Conservation (phyloP, 2,113 vertebrate species). For the Brachionichthys hirsutus region DNA sequence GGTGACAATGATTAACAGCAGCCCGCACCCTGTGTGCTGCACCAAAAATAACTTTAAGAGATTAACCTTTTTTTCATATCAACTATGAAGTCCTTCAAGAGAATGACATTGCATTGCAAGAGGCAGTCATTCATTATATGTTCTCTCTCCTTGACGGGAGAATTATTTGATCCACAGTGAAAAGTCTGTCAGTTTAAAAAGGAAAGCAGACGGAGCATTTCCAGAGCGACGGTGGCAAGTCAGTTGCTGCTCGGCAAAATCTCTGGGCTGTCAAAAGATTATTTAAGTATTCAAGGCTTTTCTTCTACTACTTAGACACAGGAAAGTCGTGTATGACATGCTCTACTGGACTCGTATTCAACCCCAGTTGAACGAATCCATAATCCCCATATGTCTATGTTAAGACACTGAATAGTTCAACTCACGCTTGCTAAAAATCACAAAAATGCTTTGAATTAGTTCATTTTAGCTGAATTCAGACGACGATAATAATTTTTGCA, state of each 20-base stretch:
- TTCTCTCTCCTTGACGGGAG: slow-evolving; percentile 14
- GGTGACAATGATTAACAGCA: background rate
- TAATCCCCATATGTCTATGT: slow-evolving; percentile 43
- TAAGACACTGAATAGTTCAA: slow-evolving; percentile 12
- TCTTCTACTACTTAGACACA: slow-evolving; percentile 21
- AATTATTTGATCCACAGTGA: slow-evolving; percentile 34
- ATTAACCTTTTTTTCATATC: slow-evolving; percentile 10
- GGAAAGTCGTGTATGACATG: slow-evolving; percentile 23
- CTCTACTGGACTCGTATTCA: slow-evolving; percentile 37
- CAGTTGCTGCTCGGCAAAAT: slow-evolving; percentile 18
- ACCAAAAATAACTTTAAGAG: background rate
- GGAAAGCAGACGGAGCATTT: slow-evolving; percentile 14
- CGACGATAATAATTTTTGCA: too few relatives aligned
- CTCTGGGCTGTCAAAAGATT: slow-evolving; percentile 21
- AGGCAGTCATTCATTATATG: slow-evolving; percentile 25
- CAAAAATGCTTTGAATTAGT: slow-evolving; percentile 1
- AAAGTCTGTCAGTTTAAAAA: slow-evolving; percentile 30
- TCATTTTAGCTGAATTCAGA: background rate
- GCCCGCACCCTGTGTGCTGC: background rate
- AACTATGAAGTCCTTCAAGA: slow-evolving; percentile 24
- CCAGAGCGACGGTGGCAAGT: slow-evolving; percentile 24
- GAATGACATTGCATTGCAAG: slow-evolving; percentile 35
- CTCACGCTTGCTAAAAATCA: slow-evolving; percentile 9
- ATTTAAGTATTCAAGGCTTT: slow-evolving; percentile 2
- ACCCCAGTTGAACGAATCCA: slow-evolving; percentile 4